Percentiles rank a stretch among this genome's conserved stretches.
phyloP scores from a whole-genome alignment of 2,888 invertebrate genomes.

The Miltochrista miniata region DNA sequence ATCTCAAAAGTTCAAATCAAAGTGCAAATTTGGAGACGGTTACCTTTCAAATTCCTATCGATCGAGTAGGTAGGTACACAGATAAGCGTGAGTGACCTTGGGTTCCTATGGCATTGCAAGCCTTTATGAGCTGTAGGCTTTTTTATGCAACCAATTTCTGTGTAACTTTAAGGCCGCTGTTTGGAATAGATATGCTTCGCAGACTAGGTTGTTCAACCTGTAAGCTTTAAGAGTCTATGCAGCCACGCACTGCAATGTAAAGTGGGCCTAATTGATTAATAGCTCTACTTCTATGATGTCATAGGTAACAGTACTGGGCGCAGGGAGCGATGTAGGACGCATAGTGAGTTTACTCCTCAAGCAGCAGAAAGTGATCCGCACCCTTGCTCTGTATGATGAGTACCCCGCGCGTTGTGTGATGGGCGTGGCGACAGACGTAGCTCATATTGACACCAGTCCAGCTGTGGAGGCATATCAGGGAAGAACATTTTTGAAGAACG shows the following conservation, averaged over 20 bases:
- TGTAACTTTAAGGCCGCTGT: too few species aligned
- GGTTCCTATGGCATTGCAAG: too few species aligned
- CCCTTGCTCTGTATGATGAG: conserved; percentile 67
- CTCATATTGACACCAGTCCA: conserved; percentile 72
- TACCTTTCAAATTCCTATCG: too few species aligned
- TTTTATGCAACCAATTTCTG: too few species aligned
- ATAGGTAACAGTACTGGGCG: conserved; percentile 69
- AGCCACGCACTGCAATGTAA: too few species aligned
- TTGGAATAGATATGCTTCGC: too few species aligned
- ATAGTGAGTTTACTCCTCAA: conserved; percentile 65
- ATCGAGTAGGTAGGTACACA: too few species aligned
- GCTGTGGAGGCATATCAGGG: conserved; percentile 69
- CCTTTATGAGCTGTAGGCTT: too few species aligned
- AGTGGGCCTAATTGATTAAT: neutral
- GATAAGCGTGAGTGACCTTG: neutral
- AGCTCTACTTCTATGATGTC: neutral
- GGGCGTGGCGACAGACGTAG: conserved; percentile 67
- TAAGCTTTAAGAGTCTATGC: too few species aligned
- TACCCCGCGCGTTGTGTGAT: conserved; percentile 52
- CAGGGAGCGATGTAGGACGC: conserved; percentile 69
- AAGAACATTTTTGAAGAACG: conserved; percentile 54
- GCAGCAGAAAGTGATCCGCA: conserved; percentile 62
- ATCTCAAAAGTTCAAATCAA: too few species aligned
- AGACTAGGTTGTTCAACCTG: too few species aligned
- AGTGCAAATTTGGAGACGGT: too few species aligned